Evolutionary conservation across 2,888 invertebrate genomes (phyloP), one percentile per base, ranked within the genome.

Genomic region (Synanthedon formicaeformis): DNA sequence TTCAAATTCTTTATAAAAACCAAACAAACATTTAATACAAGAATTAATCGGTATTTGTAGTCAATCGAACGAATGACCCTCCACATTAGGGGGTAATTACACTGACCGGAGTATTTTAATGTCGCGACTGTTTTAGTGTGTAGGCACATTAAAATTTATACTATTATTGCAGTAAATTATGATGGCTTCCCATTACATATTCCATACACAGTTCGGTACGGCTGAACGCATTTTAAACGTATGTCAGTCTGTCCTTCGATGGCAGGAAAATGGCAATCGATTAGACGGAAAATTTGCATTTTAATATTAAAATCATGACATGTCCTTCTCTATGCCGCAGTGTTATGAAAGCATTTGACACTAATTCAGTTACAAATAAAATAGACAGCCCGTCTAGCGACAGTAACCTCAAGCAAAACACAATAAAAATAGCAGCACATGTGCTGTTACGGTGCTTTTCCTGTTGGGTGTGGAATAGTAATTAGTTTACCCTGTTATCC

Each of bases 201-300:
- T 76, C 76, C 55, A 59, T 64, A 65, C 75, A 66, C 73, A 71
- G 60, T 60, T 63, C 62, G 65, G 63, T 61, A 62, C 63, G 66
- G 62, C 63, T 67, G 66, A 73, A 65, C 72, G 73, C 74, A 73
- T 75, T 34, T 67, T 69, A 63, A 74, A 66, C 66, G 74, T 71
- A 67, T 67, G 73, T 73, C 75, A 69, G 58, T 60, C 67, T 60
- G 72, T 65, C 75, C 78, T 80, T 74, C 74, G 66, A 54, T 64
- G 75, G 69, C 80, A 81, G 81, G 81, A 81, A 81, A 81, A 81
- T 80, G 75, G 67, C 66, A 60, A 56, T 63, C 65, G 64, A 64
- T 67, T 71, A 69, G 65, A 57, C 69, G 78, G 78, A 76, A 80
- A 79, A 79, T 78, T 71, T 63, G 62, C 62, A 71, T 70, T 70